phyloP scores from a whole-genome alignment of 2,113 vertebrate species.

The Meles meles region DNA sequence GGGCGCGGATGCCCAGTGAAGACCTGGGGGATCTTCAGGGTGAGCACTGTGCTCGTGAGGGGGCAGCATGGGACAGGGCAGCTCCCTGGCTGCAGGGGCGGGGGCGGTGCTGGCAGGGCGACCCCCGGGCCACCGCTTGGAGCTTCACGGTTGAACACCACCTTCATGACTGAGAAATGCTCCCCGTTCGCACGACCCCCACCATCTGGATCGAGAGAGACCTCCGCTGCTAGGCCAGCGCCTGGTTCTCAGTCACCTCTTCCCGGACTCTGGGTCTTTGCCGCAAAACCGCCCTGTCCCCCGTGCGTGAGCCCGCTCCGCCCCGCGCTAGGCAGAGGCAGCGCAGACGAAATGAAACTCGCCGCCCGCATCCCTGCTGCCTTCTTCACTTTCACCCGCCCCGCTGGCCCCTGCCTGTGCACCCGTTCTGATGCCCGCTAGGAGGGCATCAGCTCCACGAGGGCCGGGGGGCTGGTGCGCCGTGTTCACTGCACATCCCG shows the following conservation, averaged over 20 bases:
- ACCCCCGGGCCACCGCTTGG: background rate
- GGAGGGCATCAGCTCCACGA: background rate
- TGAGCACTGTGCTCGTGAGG: background rate
- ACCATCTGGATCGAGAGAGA: background rate
- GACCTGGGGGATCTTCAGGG: background rate
- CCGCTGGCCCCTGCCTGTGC: background rate
- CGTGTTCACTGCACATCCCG: rapidly evolving
- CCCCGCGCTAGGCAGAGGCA: no score
- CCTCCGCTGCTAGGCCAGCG: background rate
- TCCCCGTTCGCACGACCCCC: background rate
- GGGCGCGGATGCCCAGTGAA: background rate
- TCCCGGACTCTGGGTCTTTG: no score
- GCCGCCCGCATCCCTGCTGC: background rate
- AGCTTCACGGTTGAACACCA: background rate
- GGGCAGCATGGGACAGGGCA: rapidly evolving
- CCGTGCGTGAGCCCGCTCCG: background rate
- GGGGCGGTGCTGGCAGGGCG: no score
- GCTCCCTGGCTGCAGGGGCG: background rate
- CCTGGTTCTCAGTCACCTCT: background rate
- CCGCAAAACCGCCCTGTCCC: background rate
- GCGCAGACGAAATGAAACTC: background rate
- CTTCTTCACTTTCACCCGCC: no score
- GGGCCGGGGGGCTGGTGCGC: background rate
- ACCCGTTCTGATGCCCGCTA: rapidly evolving
- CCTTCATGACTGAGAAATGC: rapidly evolving